phyloP scores from a whole-genome alignment of 1,140 invertebrate genomes.

The Lordiphosa clarofinis region DNA sequence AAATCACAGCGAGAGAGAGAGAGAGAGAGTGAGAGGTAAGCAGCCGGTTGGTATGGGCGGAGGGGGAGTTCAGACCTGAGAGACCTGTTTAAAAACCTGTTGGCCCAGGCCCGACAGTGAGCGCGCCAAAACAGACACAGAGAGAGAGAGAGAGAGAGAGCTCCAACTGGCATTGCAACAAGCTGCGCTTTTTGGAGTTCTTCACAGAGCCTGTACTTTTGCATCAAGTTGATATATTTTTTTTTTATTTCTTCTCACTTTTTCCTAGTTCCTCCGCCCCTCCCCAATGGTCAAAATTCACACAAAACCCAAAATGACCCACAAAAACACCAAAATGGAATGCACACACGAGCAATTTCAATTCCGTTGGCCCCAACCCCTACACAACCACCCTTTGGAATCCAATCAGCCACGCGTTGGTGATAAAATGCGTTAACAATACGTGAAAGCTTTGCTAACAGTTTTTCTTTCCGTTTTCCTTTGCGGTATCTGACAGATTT shows the following conservation, averaged over 20 bases:
- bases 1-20: conserved; percentile 7
- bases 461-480: conserved; percentile 50
- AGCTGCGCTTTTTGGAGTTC: conserved; percentile 37
- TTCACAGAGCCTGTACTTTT: conserved; percentile 48
- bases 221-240: conserved; percentile 19
- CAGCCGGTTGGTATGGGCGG: conserved; percentile 3
- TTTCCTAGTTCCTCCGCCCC: background rate
- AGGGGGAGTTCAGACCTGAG: conserved; percentile 27
- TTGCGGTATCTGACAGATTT: conserved; percentile 75
- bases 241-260: background rate
- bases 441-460: conserved; percentile 74
- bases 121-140: conserved; percentile 21
- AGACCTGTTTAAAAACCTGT: conserved; percentile 76
- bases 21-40: conserved; percentile 3
- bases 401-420: conserved; percentile 76
- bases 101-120: conserved; percentile 47
- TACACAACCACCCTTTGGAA: conserved; percentile 29
- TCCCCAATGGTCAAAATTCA: background rate
- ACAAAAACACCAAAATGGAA: conserved; percentile 6
- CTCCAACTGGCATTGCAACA: conserved; percentile 6
- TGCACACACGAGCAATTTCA: conserved; percentile 29
- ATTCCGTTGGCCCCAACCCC: conserved; percentile 10
- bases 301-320: conserved; percentile 10
- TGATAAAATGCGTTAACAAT: conserved; percentile 77
- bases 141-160: too few relatives aligned